Evolutionary conservation across 2,797 vertebrate species (phyloP).

Genomic region (Channa striata): DNA sequence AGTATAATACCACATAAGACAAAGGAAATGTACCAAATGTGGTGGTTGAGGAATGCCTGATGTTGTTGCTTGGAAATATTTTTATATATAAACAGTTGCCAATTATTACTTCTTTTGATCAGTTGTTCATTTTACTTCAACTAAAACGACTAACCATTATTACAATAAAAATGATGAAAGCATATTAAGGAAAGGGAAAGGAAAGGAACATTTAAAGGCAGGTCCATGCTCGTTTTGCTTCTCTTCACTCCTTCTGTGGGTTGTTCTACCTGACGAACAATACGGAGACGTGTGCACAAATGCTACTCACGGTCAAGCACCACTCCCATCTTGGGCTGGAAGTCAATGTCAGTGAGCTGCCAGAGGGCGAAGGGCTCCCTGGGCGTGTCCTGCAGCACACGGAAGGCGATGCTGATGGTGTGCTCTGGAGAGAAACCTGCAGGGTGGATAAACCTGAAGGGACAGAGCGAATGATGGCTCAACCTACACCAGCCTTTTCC

Average conservation of each 20-base stretch:
- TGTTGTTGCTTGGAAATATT: no score
- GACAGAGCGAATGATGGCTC: background rate
- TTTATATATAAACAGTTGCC: no score
- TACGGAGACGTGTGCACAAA: background rate
- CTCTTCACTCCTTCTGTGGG: background rate
- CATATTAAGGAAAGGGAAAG: no score
- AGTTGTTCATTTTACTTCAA: background rate
- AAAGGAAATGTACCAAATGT: no score
- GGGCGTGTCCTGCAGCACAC: conserved; percentile 88
- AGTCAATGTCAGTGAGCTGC: conserved; percentile 92
- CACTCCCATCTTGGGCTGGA: conserved; percentile 92
- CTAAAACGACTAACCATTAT: background rate
- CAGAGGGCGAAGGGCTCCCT: conserved; percentile 92
- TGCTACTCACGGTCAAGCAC: conserved; percentile 89
- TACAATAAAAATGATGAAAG: no score
- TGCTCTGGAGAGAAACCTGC: conserved; percentile 88
- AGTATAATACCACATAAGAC: no score
- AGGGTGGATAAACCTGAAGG: conserved; percentile 84
- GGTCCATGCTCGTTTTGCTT: background rate
- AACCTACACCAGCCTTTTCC: background rate
- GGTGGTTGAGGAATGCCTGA: no score
- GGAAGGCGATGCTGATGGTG: conserved; percentile 88
- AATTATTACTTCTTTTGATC: background rate
- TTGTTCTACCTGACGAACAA: no score
- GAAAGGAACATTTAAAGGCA: no score